A percentile compares a stretch with the other conserved stretches of the same genome.
These are phyloP conservation scores for Aleiodes leptofemur DNA, from an alignment of 2,888 invertebrate species.

Conservation along the genomic window DNA sequence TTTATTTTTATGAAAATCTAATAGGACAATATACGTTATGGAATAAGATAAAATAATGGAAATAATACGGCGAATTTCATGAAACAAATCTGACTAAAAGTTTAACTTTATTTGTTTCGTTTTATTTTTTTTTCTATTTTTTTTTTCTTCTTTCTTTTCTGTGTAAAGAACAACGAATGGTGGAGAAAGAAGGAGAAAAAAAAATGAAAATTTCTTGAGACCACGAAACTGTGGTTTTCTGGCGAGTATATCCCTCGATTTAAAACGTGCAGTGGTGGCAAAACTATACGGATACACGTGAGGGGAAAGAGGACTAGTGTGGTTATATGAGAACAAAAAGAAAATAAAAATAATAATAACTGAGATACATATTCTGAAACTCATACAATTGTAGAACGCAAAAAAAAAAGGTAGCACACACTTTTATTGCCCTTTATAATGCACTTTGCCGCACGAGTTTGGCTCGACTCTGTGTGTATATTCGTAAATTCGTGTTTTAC, in stretches of 20 bases:
- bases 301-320: constrained; percentile 8
- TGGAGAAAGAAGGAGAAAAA: not conserved
- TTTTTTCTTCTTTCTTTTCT: not conserved
- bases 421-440: constrained; percentile 36
- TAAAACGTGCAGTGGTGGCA: constrained; percentile 17
- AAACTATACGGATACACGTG: constrained; percentile 14
- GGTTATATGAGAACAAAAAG: constrained; percentile 23
- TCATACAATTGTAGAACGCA: constrained; percentile 10
- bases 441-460: constrained; percentile 22
- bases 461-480: not conserved
- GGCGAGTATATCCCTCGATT: constrained; percentile 29
- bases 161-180: not conserved
- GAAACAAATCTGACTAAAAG: constrained; percentile 5
- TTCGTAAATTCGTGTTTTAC: constrained; percentile 27
- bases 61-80: not conserved
- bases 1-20: too few relatives aligned
- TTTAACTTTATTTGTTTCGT: not conserved
- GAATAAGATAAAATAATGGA: too few relatives aligned
- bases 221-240: constrained; percentile 24
- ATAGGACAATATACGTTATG: too few relatives aligned
- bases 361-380: constrained; percentile 36
- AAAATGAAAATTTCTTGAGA: constrained; percentile 3
- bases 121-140: not conserved
- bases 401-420: constrained; percentile 1
- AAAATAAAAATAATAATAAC: not conserved